A percentile compares a stretch with the other conserved stretches of the same genome.
phyloP scores from a whole-genome alignment of 1,140 invertebrate genomes.

The Oryctes rhinoceros region DNA sequence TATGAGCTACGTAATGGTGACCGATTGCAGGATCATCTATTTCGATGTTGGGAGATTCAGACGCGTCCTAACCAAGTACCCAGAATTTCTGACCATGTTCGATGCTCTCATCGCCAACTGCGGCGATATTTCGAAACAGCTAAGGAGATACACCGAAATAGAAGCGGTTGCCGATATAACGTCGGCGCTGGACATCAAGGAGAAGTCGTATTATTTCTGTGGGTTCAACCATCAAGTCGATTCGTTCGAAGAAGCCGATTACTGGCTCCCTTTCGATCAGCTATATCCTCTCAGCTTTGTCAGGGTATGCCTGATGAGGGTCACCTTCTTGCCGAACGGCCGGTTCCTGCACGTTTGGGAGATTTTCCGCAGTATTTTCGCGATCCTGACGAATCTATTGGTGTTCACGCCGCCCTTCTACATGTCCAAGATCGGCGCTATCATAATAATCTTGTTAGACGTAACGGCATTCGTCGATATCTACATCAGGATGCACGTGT shows the following conservation, averaged over 20 bases:
- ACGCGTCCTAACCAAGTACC: not conserved
- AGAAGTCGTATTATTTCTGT: slow-evolving; percentile 27
- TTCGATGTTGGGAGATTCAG: not conserved
- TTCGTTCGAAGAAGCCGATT: slow-evolving; percentile 40
- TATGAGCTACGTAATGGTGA: slow-evolving; percentile 9
- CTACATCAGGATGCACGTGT: slow-evolving; percentile 57
- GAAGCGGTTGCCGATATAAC: not conserved
- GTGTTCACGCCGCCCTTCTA: not conserved
- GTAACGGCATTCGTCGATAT: slow-evolving; percentile 42
- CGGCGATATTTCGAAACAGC: not conserved
- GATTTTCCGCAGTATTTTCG: slow-evolving; percentile 36
- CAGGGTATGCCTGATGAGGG: slow-evolving; percentile 14
- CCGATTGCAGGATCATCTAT: not conserved
- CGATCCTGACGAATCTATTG: slow-evolving; percentile 24
- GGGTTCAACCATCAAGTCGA: slow-evolving; percentile 24
- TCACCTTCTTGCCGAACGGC: slow-evolving; percentile 40
- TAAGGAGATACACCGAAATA: not conserved
- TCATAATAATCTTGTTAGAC: slow-evolving; percentile 6
- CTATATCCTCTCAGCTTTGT: not conserved
- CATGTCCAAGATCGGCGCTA: too few species aligned
- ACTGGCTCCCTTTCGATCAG: slow-evolving; percentile 33
- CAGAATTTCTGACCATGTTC: not conserved
- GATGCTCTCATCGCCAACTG: not conserved
- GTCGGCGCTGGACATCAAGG: not conserved
- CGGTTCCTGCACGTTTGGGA: slow-evolving; percentile 42